Evolutionary conservation across 2,113 vertebrate genomes (phyloP).

Genomic region (Carassius carassius): DNA sequence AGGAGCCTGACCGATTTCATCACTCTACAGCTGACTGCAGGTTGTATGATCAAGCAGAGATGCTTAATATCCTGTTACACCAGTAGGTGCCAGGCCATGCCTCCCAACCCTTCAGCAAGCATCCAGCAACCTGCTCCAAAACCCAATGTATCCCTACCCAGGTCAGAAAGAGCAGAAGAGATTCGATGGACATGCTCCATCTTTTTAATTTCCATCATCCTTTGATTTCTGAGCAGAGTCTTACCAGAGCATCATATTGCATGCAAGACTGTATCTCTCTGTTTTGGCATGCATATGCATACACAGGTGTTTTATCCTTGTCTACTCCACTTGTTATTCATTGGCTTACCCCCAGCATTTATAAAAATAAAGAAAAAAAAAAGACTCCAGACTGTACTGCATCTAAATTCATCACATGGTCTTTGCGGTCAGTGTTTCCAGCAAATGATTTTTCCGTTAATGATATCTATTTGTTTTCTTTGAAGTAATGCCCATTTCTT

Average conservation of each 20-base stretch:
- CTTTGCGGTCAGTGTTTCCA: constrained; percentile 18
- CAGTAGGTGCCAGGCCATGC: neutral
- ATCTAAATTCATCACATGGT: neutral
- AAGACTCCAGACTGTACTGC: neutral
- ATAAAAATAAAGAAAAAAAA: neutral
- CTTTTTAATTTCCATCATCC: neutral
- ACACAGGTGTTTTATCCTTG: constrained; percentile 26
- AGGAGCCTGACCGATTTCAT: constrained; percentile 10
- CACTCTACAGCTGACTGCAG: neutral
- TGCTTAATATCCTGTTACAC: neutral
- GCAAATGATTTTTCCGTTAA: constrained; percentile 34
- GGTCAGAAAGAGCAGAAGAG: neutral
- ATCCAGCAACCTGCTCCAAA: neutral
- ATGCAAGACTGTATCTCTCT: constrained; percentile 15
- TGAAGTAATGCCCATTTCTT: constrained; percentile 42
- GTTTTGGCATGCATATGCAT: constrained; percentile 34
- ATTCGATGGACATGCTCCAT: neutral
- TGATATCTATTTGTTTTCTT: constrained; percentile 33
- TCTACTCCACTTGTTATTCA: constrained; percentile 5
- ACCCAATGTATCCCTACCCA: neutral
- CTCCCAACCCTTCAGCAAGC: constrained; percentile 9
- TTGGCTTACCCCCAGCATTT: neutral
- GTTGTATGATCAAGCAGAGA: neutral
- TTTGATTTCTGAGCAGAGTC: neutral
- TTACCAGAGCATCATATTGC: neutral